Evolutionary conservation across 2,888 invertebrate genomes (phyloP), one percentile per base, ranked within the genome.

Genomic region (Hecatera dysodea): DNA sequence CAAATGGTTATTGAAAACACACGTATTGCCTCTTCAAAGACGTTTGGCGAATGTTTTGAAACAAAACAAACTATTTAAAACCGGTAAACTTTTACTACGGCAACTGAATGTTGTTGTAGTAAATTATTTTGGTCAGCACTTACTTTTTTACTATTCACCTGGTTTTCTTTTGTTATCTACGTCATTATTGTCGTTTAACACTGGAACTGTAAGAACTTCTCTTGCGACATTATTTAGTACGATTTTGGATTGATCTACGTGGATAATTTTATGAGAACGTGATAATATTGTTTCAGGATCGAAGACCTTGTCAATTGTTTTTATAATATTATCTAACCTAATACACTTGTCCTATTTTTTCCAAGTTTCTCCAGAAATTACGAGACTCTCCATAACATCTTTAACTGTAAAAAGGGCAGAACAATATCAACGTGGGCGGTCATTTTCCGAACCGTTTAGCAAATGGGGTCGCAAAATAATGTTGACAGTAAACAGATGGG

Each of bases 381-480:
- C 22, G 39, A 27, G 19, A 55, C n/a, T 57, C 15, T 62, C 36
- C 17, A 17, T 53, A 61, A 56, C 3, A 55, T n/a, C 8, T 52
- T 55, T 27, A 53, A 48, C 39, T 63, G 27, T 68, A 56, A 74
- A 78, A 78, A 77, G 67, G 65, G 69, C 66, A 56, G 59, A 62
- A 75, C 36, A 73, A 75, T 55, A n/a, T n/a, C 29, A 52, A 24
- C 36, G 81, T 74, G 69, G 71, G 78, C 65, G 68, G 65, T 46
- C 63, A 70, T 67, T 78, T 62, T 29, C 63, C 70, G 61, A 71
- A 75, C 33, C 71, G 72, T 78, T 84, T 83, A 73, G 69, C 72
- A 65, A 84, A 84, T 69, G 76, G 70, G 84, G 83, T 81, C 85
- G 66, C 71, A 66, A 77, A 79, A 78, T 64, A 78, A 78, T 65